These are phyloP conservation scores for Steinernema scapterisci DNA, from an alignment of 2,888 invertebrate species.

Conservation along the genomic window DNA sequence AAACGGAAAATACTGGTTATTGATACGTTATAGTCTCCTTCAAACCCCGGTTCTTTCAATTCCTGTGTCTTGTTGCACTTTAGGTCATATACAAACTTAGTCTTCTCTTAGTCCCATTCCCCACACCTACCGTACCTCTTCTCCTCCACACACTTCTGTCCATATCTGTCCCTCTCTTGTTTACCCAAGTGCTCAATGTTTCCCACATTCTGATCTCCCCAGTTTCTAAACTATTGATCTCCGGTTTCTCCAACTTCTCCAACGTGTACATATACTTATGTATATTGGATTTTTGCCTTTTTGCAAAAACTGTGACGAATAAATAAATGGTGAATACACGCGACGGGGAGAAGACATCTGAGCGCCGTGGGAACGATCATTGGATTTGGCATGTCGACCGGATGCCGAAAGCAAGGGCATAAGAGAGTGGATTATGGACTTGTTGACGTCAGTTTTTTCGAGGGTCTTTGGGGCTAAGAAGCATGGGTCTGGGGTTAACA, in stretches of 20 bases:
- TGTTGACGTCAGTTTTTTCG: too few relatives aligned
- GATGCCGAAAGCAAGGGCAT: too few relatives aligned
- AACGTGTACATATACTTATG: background rate
- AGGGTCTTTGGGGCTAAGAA: too few relatives aligned
- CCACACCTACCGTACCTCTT: conserved; percentile 22
- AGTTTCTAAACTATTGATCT: background rate
- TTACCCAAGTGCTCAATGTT: background rate
- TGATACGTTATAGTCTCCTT: background rate
- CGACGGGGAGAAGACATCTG: too few relatives aligned
- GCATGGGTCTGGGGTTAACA: too few relatives aligned
- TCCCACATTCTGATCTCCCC: background rate
- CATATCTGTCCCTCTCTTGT: conserved; percentile 5
- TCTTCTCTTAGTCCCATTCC: background rate
- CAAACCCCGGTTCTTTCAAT: background rate
- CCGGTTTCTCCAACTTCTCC: background rate
- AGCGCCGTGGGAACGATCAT: too few relatives aligned
- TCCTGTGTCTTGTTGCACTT: background rate
- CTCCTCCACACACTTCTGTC: background rate
- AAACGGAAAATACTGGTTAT: background rate
- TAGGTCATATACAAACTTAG: background rate
- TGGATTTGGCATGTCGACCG: too few relatives aligned
- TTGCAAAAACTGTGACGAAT: background rate
- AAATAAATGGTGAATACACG: background rate
- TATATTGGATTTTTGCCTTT: background rate
- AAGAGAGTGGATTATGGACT: too few relatives aligned